These are phyloP conservation scores for Neogale vison DNA, from an alignment of 2,113 vertebrate genomes.

Conservation along the genomic window DNA sequence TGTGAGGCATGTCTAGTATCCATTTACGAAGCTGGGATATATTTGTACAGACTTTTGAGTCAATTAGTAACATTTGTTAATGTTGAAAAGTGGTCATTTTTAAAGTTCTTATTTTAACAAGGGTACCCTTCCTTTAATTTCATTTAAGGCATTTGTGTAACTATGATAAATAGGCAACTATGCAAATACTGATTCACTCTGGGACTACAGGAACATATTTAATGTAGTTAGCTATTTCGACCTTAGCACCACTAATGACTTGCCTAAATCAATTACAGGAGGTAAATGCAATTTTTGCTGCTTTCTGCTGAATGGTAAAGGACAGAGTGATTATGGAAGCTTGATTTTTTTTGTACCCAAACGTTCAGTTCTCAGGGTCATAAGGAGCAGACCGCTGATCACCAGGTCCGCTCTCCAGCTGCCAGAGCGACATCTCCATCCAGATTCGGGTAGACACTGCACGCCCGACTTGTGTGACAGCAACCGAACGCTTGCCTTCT, in stretches of 20 bases:
- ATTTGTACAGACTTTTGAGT: background rate
- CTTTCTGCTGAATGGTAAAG: background rate
- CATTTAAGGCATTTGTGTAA: background rate
- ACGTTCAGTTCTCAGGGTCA: background rate
- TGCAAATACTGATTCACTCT: background rate
- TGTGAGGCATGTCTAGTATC: background rate
- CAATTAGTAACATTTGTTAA: background rate
- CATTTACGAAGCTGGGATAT: background rate
- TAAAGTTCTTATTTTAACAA: background rate
- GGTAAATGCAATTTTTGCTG: background rate
- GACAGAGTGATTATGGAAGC: background rate
- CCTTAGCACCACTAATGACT: background rate
- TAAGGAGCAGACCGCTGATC: background rate
- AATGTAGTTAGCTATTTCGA: background rate
- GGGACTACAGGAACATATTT: background rate
- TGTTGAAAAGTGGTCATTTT: background rate
- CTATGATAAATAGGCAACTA: background rate
- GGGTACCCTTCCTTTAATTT: background rate
- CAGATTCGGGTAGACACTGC: background rate
- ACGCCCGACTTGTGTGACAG: background rate
- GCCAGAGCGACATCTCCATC: background rate
- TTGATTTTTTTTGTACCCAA: background rate
- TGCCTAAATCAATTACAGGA: background rate
- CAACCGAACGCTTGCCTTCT: background rate
- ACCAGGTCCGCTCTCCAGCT: background rate